Base-by-base conservation (phyloP, 2,113 vertebrate genomes). In the Macrotus californicus region DNA sequence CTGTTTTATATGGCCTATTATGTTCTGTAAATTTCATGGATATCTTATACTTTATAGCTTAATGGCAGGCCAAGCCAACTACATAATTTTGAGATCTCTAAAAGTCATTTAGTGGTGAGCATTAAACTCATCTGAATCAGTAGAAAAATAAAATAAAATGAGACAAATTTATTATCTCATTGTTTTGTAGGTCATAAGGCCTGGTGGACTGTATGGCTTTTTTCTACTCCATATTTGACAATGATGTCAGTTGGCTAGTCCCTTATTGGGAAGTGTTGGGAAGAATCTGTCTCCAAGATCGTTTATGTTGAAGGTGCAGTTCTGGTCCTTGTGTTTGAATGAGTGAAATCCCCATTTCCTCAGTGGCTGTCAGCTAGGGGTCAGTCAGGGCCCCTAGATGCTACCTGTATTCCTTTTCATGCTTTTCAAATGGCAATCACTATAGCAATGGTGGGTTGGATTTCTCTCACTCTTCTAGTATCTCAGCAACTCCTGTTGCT, bases 91-190 rank as follows among this genome's bases (percentile, higher is more conserved):
- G 50, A 43, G 11, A 69, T 91, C 69, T 64, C 76, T 91, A 76
- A 87, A 96, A 94, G 75, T 94, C 82, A 91, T 87, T 94, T 95
- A 97, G 61, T 92, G 90, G 79, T 97, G 81, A 88, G 67, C 77
- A 64, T 97, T 96, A 96, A 93, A 79, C 34, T 79, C 0, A 1
- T 91, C 70, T 94, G 93, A 96, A n/a, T 96, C 94, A 96, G 41
- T 96, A n/a, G 88, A 97, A 92, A 61, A 61, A 61, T 48, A 48
- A 59, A 59, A 52, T 26, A 26, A 61, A 31, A 43, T 19, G 90
- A 46, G 14, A 31, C 19, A 16, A 10, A 52, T 43, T 1, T 31
- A 61, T 61, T 10, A 66, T 13, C 4, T 48, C 34, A 31, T 3
- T 1, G 9, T 39, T n/a, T 14, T 14, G 0, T 31, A 77, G 6